Evolutionary conservation across 2,888 invertebrate species (phyloP), one percentile per base, ranked within the genome.

Genomic region (Synanthedon formicaeformis): DNA sequence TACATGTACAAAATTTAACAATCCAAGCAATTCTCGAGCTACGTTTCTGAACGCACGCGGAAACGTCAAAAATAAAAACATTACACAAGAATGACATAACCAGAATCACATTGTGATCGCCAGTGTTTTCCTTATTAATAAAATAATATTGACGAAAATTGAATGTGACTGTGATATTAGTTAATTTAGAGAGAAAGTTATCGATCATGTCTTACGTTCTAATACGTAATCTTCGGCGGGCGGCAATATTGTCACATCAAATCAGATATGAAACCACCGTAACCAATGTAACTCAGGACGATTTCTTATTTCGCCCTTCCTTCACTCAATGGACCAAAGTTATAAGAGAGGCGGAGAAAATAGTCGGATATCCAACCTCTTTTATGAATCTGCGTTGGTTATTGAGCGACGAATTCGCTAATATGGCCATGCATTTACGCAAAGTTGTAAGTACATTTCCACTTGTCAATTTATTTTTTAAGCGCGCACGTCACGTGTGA

Each of bases 371-470:
- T 77, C 90, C 90, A 59, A 90, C 90, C 71, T 90, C 90, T 57
- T 89, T 89, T 65, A 88, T 88, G 85, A 89, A 88, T 70, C 78
- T 90, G 64, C 79, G 90, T 75, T 90, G 90, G 90, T 75, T 90
- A 64, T 82, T 90, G 60, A 90, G 89, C 71, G 90, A 90, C 69
- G 90, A 90, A 84, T 90, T 90, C 67, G 90, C 89, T 56, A 90
- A 90, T 83, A 76, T 89, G 65, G 88, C 88, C 48, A 78, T 87
- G 81, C 87, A 88, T 73, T 76, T 88, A 56, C 78, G 88, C 10
- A 88, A 88, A 74, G 80, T 88, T 57, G 88, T 88, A 64, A 85
- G 85, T 78, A 65, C n/a, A 4, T n/a, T 45, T 45, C 13, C 23
- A 5, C 23, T 23, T 23, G 10, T 34, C 34, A 10, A 34, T 34